Evolutionary conservation across 2,113 vertebrate species (phyloP).

Genomic region (Holacanthus passer): DNA sequence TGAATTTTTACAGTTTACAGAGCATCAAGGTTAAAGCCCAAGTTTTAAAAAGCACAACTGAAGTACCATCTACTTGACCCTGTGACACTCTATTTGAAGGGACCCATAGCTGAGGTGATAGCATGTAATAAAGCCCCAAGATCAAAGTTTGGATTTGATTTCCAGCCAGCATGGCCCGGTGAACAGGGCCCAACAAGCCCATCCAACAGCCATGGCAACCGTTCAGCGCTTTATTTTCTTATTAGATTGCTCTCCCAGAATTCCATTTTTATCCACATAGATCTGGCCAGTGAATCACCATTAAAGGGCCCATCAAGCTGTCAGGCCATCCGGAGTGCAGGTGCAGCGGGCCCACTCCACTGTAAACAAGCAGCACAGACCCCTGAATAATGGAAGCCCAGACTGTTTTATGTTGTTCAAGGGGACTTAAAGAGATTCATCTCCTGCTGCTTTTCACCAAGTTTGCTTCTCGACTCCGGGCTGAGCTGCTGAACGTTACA

Average conservation of each 20-base stretch:
- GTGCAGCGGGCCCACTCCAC: conserved; percentile 77
- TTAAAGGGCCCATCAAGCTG: conserved; percentile 86
- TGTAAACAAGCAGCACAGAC: conserved; percentile 82
- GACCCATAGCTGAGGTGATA: conserved; percentile 68
- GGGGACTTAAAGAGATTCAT: conserved; percentile 81
- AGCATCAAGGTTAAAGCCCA: conserved; percentile 68
- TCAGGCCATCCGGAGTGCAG: conserved; percentile 82
- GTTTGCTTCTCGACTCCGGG: conserved; percentile 74
- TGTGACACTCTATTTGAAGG: conserved; percentile 61
- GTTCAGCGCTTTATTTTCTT: conserved; percentile 83
- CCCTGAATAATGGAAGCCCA: conserved; percentile 81
- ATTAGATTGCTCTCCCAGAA: conserved; percentile 84
- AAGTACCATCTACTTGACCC: conserved; percentile 73
- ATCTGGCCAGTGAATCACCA: conserved; percentile 86
- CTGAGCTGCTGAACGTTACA: conserved; percentile 66
- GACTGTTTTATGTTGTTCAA: conserved; percentile 80
- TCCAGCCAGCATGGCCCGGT: conserved; percentile 68
- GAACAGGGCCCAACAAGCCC: conserved; percentile 66
- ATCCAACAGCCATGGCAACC: conserved; percentile 74
- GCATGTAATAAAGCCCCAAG: conserved; percentile 76
- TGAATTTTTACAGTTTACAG: conserved; percentile 69
- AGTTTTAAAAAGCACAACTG: conserved; percentile 71
- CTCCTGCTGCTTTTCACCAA: conserved; percentile 77
- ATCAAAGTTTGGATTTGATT: conserved; percentile 84
- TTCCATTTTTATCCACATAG: conserved; percentile 87